Conservation (phyloP, 2,888 invertebrate species). For the Xiphydria camelus region DNA sequence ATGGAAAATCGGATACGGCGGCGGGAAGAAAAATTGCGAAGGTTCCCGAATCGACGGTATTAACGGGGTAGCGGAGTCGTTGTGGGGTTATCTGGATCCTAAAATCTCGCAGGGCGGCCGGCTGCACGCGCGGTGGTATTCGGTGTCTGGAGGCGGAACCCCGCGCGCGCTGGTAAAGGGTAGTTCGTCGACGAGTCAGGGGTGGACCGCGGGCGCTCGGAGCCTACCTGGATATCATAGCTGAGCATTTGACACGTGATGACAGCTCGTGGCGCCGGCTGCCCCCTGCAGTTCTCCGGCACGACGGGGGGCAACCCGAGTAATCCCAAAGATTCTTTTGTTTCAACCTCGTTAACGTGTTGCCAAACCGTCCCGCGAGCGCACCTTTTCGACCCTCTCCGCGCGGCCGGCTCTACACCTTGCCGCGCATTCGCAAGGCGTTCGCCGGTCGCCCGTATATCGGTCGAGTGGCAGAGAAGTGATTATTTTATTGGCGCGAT, state of each 20-base stretch:
- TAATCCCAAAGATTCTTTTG: slow-evolving; percentile 49
- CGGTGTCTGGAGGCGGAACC: too few species aligned
- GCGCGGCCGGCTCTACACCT: slow-evolving; percentile 1
- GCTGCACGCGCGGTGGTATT: too few species aligned
- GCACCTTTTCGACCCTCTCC: not conserved
- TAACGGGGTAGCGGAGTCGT: slow-evolving; percentile 31
- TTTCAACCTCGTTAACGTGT: slow-evolving; percentile 57
- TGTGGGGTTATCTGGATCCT: slow-evolving; percentile 27
- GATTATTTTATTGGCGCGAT: too few species aligned
- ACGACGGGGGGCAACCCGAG: slow-evolving; percentile 40
- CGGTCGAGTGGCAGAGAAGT: too few species aligned
- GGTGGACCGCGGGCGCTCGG: slow-evolving; percentile 8
- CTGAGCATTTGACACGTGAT: slow-evolving; percentile 51
- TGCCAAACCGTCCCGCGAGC: slow-evolving; percentile 40
- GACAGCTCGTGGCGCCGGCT: slow-evolving; percentile 57
- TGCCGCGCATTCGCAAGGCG: too few species aligned
- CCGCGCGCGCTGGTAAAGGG: too few species aligned
- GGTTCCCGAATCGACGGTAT: slow-evolving; percentile 9
- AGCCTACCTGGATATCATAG: slow-evolving; percentile 42
- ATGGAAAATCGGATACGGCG: too few species aligned
- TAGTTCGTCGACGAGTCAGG: slow-evolving; percentile 12
- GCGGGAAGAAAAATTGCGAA: too few species aligned
- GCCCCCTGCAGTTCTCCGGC: slow-evolving; percentile 51
- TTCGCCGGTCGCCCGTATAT: too few species aligned
- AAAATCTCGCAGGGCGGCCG: too few species aligned